Evolutionary conservation across 30 jellyfish, hydroid and myxozoan species (phyloP), one percentile per base, ranked within the genome.

Genomic region (Nemopilema nomurai): DNA sequence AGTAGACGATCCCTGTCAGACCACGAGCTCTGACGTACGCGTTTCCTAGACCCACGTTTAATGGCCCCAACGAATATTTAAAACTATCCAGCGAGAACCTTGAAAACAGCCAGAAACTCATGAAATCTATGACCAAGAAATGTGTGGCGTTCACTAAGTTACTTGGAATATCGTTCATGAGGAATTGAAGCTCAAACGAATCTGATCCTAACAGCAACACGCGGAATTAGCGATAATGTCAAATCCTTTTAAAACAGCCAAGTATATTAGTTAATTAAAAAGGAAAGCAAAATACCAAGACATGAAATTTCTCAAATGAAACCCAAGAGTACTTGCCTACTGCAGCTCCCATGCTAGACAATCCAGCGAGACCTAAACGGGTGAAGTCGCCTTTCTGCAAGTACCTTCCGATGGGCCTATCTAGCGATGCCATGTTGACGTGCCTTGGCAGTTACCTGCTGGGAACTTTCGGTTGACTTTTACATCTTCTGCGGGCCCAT

Each of bases 301-400:
- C n/a, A n/a, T n/a, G 57, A 6, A 41, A 41, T 41, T 13, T 41
- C 57, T 41, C 13, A 3, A 6, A 41, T 13, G 13, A 41, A 41
- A 41, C 13, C 57, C 6, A 41, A 41, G n/a, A 71, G 25, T 18
- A 50, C 90, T 67, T 51, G 67, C 90, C 90, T 29, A 71, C 28
- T 29, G 82, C 90, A 16, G 84, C 90, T 24, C 82, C 68, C 90
- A 81, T 81, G 51, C 90, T 63, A 16, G 90, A 67, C 23, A 81
- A 19, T 28, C 90, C 90, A 17, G 90, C 79, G 17, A 81, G 30
- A 53, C 75, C 65, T 20, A 63, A 18, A 3, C 90, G 79, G 24
- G 90, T 81, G n/a, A 69, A 25, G 69, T 66, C 72, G 23, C 33
- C 74, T 9, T 50, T 81, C 28, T 52, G 27, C 27, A 76, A 49